Percentiles rank a stretch among this genome's conserved stretches.
Conservation (phyloP, 2,113 vertebrate species). For the Petrocephalus zakoni region DNA sequence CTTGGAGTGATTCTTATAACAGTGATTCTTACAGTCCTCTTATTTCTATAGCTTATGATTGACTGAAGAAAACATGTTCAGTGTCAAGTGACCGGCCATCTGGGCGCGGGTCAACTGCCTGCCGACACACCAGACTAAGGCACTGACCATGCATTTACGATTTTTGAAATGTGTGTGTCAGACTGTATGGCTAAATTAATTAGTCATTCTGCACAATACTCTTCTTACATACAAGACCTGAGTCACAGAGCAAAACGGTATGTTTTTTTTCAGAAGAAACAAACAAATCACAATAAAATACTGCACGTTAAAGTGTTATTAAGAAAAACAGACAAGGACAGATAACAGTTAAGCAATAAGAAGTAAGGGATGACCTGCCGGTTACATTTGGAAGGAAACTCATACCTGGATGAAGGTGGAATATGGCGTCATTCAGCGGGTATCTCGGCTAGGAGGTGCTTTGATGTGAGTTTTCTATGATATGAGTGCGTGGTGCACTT, state of each 20-base stretch:
- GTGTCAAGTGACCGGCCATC: neutral
- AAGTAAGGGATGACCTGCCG: neutral
- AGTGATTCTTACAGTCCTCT: neutral
- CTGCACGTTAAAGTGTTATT: neutral
- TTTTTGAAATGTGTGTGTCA: neutral
- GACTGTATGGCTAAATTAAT: neutral
- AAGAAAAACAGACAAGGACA: neutral
- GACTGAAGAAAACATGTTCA: neutral
- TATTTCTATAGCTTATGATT: neutral
- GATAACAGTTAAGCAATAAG: neutral
- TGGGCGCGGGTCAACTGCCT: neutral
- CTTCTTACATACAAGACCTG: neutral
- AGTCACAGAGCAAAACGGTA: neutral
- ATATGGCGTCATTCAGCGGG: neutral
- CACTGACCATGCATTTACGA: neutral
- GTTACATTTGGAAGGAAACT: neutral
- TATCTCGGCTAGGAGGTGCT: neutral
- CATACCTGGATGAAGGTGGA: neutral
- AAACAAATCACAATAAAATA: neutral
- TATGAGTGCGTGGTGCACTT: neutral
- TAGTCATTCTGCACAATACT: neutral
- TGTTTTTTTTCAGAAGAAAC: neutral
- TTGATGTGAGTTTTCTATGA: neutral
- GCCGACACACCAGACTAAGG: neutral
- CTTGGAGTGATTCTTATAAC: neutral